Evolutionary conservation across 2,113 vertebrate species (phyloP), one percentile per base, ranked within the genome.

Genomic region (Brachyistius frenatus): DNA sequence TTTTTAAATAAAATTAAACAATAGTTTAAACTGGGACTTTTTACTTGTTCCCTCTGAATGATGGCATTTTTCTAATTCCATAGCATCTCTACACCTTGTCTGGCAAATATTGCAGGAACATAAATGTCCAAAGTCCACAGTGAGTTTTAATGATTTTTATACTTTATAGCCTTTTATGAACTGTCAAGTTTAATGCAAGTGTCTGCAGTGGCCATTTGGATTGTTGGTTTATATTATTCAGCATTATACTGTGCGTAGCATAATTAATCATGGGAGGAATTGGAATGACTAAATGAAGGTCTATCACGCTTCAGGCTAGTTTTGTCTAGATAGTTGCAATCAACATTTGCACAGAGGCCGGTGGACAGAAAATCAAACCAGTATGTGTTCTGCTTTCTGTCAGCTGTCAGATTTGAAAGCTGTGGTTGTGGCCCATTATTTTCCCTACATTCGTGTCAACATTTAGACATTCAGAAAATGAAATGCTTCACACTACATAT

Each of bases 251-350:
- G 36, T 75, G 55, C 39, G 14, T 15, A 32, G 56, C n/a, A 57
- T 80, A 66, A 84, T 86, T 80, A 86, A 86, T 91, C 81, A 81
- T 44, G 15, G 5, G 60, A 46, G 62, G 73, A 76, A 88, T 3
- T 64, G 62, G 30, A 73, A 65, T 68, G 57, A 57, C 33, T 50
- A 66, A 80, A 77, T 53, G 9, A 81, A 73, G 49, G 47, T 60
- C 77, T 56, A 47, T 74, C 33, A 74, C 36, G 63, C 46, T 58
- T 56, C 39, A 31, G 61, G 63, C 65, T 72, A 85, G 46, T 80
- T 86, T 88, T 76, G 54, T 77, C 15, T 64, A 30, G 14, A 83
- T 58, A 65, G 64, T 53, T 83, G 64, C 47, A 79, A 85, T 87
- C 76, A 87, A 77, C 76, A 62, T 54, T 69, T 76, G 8, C 55